phyloP scores from a whole-genome alignment of 2,797 vertebrate genomes.

The Syngnathus acus region DNA sequence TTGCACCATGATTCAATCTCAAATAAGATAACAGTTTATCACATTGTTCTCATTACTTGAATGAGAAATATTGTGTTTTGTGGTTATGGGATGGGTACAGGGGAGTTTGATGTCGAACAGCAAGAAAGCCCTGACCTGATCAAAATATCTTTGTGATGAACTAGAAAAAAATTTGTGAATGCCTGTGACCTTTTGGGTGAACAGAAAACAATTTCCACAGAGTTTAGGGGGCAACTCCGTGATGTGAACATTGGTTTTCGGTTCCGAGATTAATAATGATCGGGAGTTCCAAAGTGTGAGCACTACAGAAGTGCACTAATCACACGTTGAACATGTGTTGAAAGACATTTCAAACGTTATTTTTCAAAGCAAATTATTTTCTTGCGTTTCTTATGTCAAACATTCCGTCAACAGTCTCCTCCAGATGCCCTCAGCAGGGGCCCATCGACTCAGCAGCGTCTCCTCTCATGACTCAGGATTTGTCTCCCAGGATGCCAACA shows the following conservation, averaged over 20 bases:
- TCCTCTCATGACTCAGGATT: conserved; percentile 98
- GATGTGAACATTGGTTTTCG: not conserved
- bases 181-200: not conserved
- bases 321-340: not conserved
- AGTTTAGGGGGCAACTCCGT: not conserved
- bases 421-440: conserved; percentile 77
- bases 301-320: not conserved
- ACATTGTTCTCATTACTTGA: no score
- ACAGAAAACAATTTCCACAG: not conserved
- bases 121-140: not conserved
- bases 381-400: not conserved
- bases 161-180: not conserved
- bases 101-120: not conserved
- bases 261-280: not conserved
- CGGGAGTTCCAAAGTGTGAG: not conserved
- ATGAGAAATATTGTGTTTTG: no score
- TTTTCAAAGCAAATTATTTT: conserved; percentile 1
- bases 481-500: conserved; percentile 88
- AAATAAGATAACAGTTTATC: no score
- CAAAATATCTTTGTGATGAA: not conserved
- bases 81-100: not conserved
- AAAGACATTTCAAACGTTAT: not conserved
- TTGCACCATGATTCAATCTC: no score
- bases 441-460: conserved; percentile 91
- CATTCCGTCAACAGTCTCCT: conserved; percentile 74